Base-by-base conservation (phyloP, 2,797 vertebrate species). In the Rhinogobio ventralis region DNA sequence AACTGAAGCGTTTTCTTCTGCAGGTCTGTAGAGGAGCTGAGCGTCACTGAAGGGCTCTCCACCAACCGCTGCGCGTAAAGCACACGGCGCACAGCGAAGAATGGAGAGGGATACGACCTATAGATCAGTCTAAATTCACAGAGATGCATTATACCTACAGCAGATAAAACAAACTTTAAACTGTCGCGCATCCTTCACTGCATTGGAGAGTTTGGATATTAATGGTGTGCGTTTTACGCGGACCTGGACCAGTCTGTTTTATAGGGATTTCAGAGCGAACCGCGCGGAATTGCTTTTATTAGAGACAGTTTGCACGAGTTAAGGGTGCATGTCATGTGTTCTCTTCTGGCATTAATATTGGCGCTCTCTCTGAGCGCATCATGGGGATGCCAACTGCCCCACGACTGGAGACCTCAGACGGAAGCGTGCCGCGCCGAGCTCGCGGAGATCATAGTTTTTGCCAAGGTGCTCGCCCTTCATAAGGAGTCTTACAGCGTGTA, bases 371-470 rank as follows among this genome's bases (percentile, higher is more conserved):
- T 93, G 20, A 90, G 88, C 45, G 92, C 89, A 19, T 86, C 85
- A 83, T 87, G 84, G 81, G 94, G 93, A 1, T 97, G 96, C 85
- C 95, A 96, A 87, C 88, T 96, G 62, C 94, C 96, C 86, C 93
- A 94, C 79, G 95, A 96, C 93, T 96, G 96, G 96, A 94, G 96
- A 93, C 96, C 96, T 25, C 96, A 97, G 90, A 96, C 95, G 1
- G 96, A 97, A 90, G 93, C 95, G 72, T 97, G 96, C 90, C 94
- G 96, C 7, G 96, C 96, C 4, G 96, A 97, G 88, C 91, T 97
- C 86, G 96, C 95, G 10, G 95, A 96, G 93, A 96, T 96, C 82
- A 96, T 97, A 9, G 95, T 97, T 7, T 96, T 95, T 84, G 96
- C 96, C 69, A 93, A 93, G 76, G 96, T 97, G 73, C 76, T 96